These are phyloP conservation scores for Xestia rhomboidea DNA, from an alignment of 2,888 invertebrate species.

Conservation along the genomic window DNA sequence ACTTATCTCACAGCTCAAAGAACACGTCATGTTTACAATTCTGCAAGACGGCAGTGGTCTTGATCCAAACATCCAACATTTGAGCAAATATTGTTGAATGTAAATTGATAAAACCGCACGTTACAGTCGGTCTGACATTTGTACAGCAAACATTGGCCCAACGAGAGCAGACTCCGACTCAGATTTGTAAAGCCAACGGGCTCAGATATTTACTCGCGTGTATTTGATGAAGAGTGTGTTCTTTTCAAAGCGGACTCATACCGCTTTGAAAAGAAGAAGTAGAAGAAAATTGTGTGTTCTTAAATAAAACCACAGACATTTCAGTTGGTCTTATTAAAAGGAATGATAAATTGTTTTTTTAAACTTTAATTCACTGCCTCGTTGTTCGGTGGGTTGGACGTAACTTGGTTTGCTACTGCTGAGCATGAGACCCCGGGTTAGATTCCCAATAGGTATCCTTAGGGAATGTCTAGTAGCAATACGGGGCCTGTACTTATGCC, in stretches of 20 bases:
- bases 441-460: background rate
- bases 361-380: background rate
- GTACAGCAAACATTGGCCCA: conserved; percentile 46
- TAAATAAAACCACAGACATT: background rate
- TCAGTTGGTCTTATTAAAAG: background rate
- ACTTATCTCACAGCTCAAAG: background rate
- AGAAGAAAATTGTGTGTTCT: conserved; percentile 4
- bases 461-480: too few relatives aligned
- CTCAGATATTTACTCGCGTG: conserved; percentile 25
- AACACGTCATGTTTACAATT: background rate
- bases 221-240: conserved; percentile 37
- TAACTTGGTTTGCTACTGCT: background rate
- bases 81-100: conserved; percentile 51
- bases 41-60: background rate
- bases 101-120: conserved; percentile 44
- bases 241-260: conserved; percentile 25
- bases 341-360: background rate
- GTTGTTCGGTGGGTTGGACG: background rate
- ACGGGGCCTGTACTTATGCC: too few relatives aligned
- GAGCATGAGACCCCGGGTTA: background rate
- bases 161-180: conserved; percentile 18
- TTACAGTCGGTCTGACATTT: conserved; percentile 33
- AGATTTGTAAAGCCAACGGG: conserved; percentile 32
- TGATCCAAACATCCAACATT: conserved; percentile 17
- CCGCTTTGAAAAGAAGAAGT: too few relatives aligned